These are phyloP conservation scores for Salpingus planirostris DNA, from an alignment of 2,888 invertebrate species.

Conservation along the genomic window DNA sequence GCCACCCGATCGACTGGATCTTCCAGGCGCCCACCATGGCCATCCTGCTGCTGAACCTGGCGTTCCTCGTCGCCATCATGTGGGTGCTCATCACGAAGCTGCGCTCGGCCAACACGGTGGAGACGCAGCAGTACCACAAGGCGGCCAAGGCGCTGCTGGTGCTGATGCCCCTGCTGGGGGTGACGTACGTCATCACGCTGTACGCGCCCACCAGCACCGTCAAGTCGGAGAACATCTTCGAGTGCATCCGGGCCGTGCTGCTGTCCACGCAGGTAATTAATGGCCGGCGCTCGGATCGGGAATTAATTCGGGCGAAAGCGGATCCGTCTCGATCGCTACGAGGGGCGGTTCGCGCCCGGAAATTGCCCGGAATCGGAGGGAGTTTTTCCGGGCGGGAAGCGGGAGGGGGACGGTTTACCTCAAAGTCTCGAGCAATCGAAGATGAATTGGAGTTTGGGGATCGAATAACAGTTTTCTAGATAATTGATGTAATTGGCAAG, in stretches of 20 bases:
- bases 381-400: too few relatives aligned
- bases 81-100: constrained; percentile 91
- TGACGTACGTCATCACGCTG: constrained; percentile 81
- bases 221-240: constrained; percentile 65
- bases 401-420: too few relatives aligned
- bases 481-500: too few relatives aligned
- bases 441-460: too few relatives aligned
- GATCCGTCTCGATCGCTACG: too few relatives aligned
- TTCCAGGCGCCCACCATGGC: constrained; percentile 75
- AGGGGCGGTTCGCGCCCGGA: too few relatives aligned
- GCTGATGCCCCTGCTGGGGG: constrained; percentile 85
- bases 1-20: constrained; percentile 77
- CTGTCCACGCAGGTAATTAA: constrained; percentile 84
- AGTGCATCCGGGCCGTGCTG: constrained; percentile 69
- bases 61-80: constrained; percentile 79
- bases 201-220: constrained; percentile 75
- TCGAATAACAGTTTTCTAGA: too few relatives aligned
- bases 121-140: constrained; percentile 85
- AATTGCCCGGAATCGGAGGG: too few relatives aligned
- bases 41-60: constrained; percentile 72
- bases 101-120: constrained; percentile 79
- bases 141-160: constrained; percentile 87
- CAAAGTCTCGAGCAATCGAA: too few relatives aligned
- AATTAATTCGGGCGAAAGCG: too few relatives aligned
- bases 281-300: too few relatives aligned